phyloP scores from a whole-genome alignment of 2,113 vertebrate genomes.

The Leptosomus discolor region DNA sequence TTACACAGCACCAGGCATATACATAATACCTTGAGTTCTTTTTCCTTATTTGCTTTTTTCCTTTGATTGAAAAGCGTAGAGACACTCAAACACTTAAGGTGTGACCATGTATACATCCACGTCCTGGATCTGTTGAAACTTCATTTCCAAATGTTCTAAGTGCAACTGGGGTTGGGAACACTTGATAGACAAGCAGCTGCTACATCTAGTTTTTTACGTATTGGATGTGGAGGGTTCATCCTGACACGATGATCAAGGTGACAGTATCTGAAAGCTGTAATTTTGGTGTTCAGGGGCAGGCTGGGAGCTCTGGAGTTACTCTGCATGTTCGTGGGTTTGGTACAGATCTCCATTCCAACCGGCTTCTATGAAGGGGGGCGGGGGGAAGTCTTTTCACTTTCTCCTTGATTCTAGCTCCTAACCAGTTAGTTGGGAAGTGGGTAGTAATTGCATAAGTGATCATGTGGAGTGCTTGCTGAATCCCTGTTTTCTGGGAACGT shows the following conservation, averaged over 20 bases:
- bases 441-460: neutral
- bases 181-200: neutral
- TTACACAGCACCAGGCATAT: neutral
- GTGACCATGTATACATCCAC: neutral
- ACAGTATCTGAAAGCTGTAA: neutral
- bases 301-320: neutral
- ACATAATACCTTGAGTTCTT: neutral
- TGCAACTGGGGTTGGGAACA: neutral
- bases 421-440: neutral
- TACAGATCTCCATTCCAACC: neutral
- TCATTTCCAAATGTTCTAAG: neutral
- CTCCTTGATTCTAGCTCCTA: neutral
- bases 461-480: neutral
- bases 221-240: neutral
- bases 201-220: neutral
- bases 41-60: neutral
- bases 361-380: neutral
- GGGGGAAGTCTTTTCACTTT: neutral
- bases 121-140: neutral
- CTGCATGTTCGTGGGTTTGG: neutral
- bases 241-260: neutral
- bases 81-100: neutral
- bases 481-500: neutral
- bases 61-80: neutral
- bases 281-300: rapidly evolving